A percentile compares a stretch with the other conserved stretches of the same genome.
Evolutionary conservation across 2,113 vertebrate genomes (phyloP).

Genomic region (Equus quagga): DNA sequence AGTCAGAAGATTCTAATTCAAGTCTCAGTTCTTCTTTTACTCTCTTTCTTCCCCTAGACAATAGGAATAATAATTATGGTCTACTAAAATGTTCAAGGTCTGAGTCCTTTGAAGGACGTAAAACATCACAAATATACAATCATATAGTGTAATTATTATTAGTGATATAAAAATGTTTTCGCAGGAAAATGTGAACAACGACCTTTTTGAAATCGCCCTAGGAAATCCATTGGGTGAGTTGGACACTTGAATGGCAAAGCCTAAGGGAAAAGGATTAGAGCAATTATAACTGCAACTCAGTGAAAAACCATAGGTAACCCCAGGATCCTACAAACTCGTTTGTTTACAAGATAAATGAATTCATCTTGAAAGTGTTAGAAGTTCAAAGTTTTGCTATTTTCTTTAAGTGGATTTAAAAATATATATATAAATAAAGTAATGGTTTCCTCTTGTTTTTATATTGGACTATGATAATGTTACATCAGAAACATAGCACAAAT

Average conservation of each 20-base stretch:
- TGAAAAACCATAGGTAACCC: neutral
- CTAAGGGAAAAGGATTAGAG: neutral
- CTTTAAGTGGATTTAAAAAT: no score
- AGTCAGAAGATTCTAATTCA: conserved; percentile 44
- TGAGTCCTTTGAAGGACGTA: neutral
- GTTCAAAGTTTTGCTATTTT: no score
- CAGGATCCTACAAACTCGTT: neutral
- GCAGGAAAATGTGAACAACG: neutral
- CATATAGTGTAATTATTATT: neutral
- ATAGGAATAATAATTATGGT: neutral
- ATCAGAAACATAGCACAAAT: no score
- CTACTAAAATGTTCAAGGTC: neutral
- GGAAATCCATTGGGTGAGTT: neutral
- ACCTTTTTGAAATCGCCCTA: conserved; percentile 5
- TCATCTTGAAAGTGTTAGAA: no score
- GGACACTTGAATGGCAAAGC: neutral
- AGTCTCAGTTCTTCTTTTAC: conserved; percentile 9
- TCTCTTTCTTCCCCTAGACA: neutral
- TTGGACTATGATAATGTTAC: no score
- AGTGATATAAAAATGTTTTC: conserved; percentile 12
- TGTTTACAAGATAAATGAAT: neutral
- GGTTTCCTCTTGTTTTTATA: no score
- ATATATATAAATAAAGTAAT: no score
- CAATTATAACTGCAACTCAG: conserved; percentile 16
- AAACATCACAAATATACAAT: neutral